phyloP scores from a whole-genome alignment of 2,113 vertebrate species.

The Plestiodon gilberti region DNA sequence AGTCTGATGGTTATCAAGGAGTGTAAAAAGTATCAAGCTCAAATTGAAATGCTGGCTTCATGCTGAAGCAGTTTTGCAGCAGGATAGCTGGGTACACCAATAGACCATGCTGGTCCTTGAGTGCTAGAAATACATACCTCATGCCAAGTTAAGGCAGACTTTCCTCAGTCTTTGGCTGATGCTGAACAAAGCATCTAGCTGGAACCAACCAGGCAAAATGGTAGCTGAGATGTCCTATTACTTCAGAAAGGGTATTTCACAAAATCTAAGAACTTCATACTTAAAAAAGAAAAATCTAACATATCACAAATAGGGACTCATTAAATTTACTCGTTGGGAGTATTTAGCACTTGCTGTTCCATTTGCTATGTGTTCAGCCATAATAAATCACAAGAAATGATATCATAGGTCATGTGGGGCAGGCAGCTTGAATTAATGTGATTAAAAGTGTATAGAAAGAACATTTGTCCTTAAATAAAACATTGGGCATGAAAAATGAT shows the following conservation, averaged over 20 bases:
- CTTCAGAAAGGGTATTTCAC: too few species aligned
- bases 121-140: too few species aligned
- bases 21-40: background rate
- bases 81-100: too few species aligned
- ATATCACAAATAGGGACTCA: background rate
- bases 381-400: background rate
- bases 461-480: background rate
- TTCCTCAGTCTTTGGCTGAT: too few species aligned
- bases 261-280: background rate
- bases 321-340: too few species aligned
- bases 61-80: background rate
- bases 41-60: background rate
- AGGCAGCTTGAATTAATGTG: background rate
- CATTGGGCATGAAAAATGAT: background rate
- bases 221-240: too few species aligned
- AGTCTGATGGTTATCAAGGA: background rate
- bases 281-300: background rate
- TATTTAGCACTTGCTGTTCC: background rate
- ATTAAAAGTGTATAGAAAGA: background rate
- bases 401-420: background rate
- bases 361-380: background rate
- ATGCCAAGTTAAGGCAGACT: too few species aligned
- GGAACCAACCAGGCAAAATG: too few species aligned
- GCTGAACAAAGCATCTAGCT: too few species aligned
- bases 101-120: too few species aligned